These are phyloP conservation scores for Etheostoma cragini DNA, from an alignment of 2,113 vertebrate genomes.

Conservation along the genomic window DNA sequence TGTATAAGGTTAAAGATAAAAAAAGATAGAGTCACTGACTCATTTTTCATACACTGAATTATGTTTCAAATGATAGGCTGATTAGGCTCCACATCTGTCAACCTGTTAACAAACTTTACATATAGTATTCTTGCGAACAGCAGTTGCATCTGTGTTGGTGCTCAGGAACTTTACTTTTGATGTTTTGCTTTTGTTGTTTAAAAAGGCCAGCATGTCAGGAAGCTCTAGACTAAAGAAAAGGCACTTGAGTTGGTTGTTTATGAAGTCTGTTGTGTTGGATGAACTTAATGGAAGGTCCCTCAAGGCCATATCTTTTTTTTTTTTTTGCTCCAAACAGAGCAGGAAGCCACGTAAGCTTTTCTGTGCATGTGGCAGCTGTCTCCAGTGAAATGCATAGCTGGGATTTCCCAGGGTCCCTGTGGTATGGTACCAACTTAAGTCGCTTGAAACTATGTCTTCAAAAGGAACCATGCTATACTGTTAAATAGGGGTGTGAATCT, in stretches of 20 bases:
- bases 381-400: conserved; percentile 70
- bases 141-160: not conserved
- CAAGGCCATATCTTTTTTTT: conserved; percentile 25
- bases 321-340: not conserved
- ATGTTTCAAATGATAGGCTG: not conserved
- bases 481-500: not conserved
- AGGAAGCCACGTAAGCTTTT: conserved; percentile 20
- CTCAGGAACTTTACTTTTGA: conserved; percentile 3
- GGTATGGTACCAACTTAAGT: conserved; percentile 33
- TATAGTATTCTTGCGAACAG: not conserved
- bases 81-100: not conserved
- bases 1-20: not conserved
- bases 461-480: conserved; percentile 17
- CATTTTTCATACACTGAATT: not conserved
- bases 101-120: not conserved
- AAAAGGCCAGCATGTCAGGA: not conserved
- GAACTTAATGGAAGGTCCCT: conserved; percentile 18
- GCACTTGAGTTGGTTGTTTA: conserved; percentile 3
- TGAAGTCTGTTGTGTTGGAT: not conserved
- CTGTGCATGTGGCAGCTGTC: conserved; percentile 68
- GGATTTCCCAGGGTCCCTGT: conserved; percentile 57
- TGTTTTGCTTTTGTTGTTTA: conserved; percentile 9
- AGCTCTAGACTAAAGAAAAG: not conserved
- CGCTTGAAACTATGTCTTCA: conserved; percentile 35
- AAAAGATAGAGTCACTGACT: not conserved